These are phyloP conservation scores for Steromphala cineraria DNA, from an alignment of 2,888 invertebrate species.

Conservation along the genomic window DNA sequence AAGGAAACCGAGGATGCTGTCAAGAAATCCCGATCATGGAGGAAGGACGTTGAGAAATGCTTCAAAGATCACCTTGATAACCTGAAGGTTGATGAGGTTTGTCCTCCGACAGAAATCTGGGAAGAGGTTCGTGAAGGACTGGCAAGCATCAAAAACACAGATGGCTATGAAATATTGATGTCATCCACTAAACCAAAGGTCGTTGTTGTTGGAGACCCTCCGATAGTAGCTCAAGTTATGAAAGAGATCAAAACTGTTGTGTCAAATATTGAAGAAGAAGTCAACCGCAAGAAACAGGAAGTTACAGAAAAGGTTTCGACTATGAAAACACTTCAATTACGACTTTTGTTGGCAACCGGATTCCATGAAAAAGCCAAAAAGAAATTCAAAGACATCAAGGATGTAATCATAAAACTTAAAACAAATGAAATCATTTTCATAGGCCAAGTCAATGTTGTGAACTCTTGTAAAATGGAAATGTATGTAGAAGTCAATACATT, in stretches of 20 bases:
- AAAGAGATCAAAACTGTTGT: not conserved
- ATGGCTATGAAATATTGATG: not conserved
- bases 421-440: constrained; percentile 16
- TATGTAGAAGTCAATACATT: not conserved
- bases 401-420: not conserved
- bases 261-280: not conserved
- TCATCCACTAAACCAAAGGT: not conserved
- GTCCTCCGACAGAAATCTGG: constrained; percentile 24
- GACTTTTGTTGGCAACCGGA: constrained; percentile 13
- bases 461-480: constrained; percentile 24
- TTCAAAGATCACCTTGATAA: not conserved
- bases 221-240: not conserved
- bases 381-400: not conserved
- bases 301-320: constrained; percentile 16
- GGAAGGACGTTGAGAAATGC: not conserved
- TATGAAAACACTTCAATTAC: constrained; percentile 9
- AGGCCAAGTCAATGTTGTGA: constrained; percentile 22
- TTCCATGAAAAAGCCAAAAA: constrained; percentile 17
- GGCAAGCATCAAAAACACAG: not conserved
- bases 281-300: constrained; percentile 22
- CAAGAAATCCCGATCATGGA: constrained; percentile 18
- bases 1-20: not conserved
- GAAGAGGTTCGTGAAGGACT: constrained; percentile 16
- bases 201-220: not conserved
- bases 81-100: not conserved